Conservation (phyloP, 2,888 invertebrate species). For the Tineola bisselliella region DNA sequence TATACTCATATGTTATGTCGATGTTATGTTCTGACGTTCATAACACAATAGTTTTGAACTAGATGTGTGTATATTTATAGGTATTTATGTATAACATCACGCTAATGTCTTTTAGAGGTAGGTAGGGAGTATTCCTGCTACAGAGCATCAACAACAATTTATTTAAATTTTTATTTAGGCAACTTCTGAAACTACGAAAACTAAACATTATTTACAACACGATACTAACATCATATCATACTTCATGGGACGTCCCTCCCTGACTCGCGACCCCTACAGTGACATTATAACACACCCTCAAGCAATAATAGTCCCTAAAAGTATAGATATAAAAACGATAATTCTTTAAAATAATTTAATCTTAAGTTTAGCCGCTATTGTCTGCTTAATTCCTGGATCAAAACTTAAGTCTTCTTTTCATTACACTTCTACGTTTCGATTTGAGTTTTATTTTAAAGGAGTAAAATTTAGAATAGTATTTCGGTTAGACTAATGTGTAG, state of each 20-base stretch:
- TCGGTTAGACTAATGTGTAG: conserved; percentile 23
- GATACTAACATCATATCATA: conserved; percentile 60
- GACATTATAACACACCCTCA: conserved; percentile 36
- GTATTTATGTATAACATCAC: too few relatives aligned
- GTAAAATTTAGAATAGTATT: not conserved
- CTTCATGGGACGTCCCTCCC: conserved; percentile 63
- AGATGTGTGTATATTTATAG: too few relatives aligned
- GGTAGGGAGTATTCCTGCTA: too few relatives aligned
- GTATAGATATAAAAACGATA: conserved; percentile 20
- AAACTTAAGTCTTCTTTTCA: conserved; percentile 27
- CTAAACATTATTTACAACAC: conserved; percentile 27
- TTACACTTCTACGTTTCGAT: not conserved
- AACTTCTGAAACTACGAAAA: not conserved
- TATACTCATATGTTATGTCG: too few relatives aligned
- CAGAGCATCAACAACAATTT: too few relatives aligned
- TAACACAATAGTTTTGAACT: too few relatives aligned
- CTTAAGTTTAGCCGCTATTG: conserved; percentile 54
- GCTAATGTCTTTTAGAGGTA: too few relatives aligned
- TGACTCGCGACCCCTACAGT: conserved; percentile 57
- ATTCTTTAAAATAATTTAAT: not conserved
- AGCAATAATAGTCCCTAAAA: conserved; percentile 32
- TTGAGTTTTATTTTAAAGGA: not conserved
- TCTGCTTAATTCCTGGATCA: conserved; percentile 61
- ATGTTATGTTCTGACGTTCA: too few relatives aligned
- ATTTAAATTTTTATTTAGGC: too few relatives aligned